Evolutionary conservation across 2,113 vertebrate genomes (phyloP).

Genomic region (Carollia perspicillata): DNA sequence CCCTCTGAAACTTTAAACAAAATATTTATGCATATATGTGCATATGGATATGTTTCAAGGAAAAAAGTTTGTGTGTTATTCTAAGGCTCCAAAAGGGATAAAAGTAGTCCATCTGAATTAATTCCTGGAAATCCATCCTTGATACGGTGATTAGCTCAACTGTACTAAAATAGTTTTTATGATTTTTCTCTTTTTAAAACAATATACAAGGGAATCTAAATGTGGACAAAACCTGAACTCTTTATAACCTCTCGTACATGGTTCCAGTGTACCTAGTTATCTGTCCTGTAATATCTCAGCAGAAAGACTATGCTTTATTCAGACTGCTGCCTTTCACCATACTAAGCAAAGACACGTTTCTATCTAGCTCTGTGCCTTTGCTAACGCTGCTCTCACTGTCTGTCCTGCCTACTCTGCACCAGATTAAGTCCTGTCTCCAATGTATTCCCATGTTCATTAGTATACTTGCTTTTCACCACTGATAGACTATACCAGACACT

Average conservation of each 20-base stretch:
- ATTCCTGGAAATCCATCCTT: background rate
- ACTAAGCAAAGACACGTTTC: background rate
- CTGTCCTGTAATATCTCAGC: background rate
- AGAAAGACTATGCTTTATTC: background rate
- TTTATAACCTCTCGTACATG: background rate
- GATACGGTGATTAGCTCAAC: background rate
- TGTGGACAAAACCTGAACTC: background rate
- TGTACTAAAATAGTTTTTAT: background rate
- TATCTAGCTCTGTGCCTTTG: background rate
- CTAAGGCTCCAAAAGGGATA: background rate
- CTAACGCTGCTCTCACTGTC: background rate
- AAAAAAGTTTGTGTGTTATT: background rate
- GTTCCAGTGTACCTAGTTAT: background rate
- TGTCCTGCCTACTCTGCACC: background rate
- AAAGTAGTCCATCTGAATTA: background rate
- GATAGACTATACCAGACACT: background rate
- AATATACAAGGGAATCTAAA: background rate
- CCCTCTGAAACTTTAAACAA: background rate
- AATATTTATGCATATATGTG: background rate
- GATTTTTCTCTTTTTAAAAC: conserved; percentile 28
- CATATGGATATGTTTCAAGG: background rate
- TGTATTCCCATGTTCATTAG: background rate
- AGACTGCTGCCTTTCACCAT: background rate
- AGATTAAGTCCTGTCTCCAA: background rate
- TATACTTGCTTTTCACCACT: background rate